Conservation (phyloP, 53 echinoderm and acorn worm genomes). For the Patiria pectinifera region DNA sequence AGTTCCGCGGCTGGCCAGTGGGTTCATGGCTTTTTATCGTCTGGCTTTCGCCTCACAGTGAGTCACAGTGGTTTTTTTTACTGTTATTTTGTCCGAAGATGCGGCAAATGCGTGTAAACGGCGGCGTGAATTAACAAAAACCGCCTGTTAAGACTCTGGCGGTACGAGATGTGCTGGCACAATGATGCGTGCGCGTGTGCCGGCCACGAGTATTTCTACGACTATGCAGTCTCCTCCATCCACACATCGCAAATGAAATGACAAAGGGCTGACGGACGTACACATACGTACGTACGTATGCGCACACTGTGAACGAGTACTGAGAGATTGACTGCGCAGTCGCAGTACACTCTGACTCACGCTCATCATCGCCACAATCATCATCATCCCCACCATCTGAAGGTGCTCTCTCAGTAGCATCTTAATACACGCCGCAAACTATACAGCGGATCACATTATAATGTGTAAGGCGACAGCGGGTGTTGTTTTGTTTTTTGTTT, state of each 20-base stretch:
- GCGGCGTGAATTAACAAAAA: neutral
- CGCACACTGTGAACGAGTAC: neutral
- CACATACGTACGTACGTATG: neutral
- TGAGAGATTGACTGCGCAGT: slow-evolving; percentile 13
- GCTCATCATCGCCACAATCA: slow-evolving; percentile 1
- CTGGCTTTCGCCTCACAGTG: slow-evolving; percentile 5
- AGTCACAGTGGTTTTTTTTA: neutral
- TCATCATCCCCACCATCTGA: neutral
- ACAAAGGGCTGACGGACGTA: neutral
- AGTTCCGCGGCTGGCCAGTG: neutral
- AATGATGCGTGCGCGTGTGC: neutral
- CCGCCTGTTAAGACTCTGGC: neutral
- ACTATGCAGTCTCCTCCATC: neutral
- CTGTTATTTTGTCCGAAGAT: slow-evolving; percentile 12
- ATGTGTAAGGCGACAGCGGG: neutral
- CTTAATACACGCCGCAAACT: neutral
- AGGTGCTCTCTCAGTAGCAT: neutral
- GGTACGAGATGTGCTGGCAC: neutral
- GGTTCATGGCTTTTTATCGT: slow-evolving; percentile 37
- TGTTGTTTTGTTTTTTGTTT: neutral
- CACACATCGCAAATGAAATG: neutral
- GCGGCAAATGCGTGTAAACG: neutral
- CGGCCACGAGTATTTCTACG: neutral
- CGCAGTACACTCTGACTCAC: slow-evolving; percentile 43
- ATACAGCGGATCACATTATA: neutral